Evolutionary conservation across 2,113 vertebrate species (phyloP), one percentile per base, ranked within the genome.

Genomic region (Misgurnus anguillicaudatus): DNA sequence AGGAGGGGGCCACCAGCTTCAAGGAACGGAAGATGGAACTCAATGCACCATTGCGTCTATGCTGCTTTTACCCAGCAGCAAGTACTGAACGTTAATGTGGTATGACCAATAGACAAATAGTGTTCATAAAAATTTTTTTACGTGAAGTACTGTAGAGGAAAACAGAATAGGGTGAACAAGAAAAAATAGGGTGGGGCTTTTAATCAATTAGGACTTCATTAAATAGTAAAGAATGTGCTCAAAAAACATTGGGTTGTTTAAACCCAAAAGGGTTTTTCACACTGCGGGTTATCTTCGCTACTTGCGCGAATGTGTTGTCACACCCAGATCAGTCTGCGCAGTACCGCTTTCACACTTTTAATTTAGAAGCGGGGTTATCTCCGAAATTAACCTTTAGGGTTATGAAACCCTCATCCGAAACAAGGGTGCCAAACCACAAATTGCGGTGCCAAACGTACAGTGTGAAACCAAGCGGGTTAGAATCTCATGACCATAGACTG

Each of bases 11-110:
- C 36, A 64, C n/a, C 61, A 41, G 36, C 47, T 6, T 62, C 48
- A 67, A 42, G 31, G 51, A 77, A 55, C 24, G 48, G 31, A 38
- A 51, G 31, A 48, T 65, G 61, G 21, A 76, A 76, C 42, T 75
- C 21, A 19, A 17, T 75, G 16, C 67, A 51, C 24, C 68, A 72
- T 72, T 72, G 38, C 51, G 6, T 16, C 38, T 42, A 6, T 58
- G 41, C 58, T 42, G n/a, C 53, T 57, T 57, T 57, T 19, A n/a
- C 53, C 14, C 53, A 9, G 53, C 17, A 57, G 53, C 53, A 57
- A 57, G n/a, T 19, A 57, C 17, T 19, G n/a, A 19, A n/a, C 53
- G n/a, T n/a, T 57, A 57, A n/a, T 57, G 53, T 19, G 17, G 4
- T 57, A 19, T 57, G n/a, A 19, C 53, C 53, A n/a, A 19, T 57